These are phyloP conservation scores for Himalopsyche japonica DNA, from an alignment of 2,888 invertebrate species.

Conservation along the genomic window DNA sequence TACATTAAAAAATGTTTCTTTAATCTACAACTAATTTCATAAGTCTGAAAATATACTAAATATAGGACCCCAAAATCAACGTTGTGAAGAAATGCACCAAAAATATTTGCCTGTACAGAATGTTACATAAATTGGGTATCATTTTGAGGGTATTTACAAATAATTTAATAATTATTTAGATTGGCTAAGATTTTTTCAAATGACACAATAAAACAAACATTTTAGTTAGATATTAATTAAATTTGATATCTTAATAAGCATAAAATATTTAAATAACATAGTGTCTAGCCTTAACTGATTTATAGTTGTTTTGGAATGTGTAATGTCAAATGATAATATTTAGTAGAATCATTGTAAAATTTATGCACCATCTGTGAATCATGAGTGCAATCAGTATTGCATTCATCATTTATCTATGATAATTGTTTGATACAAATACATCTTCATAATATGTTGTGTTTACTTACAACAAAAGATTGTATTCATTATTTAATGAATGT, in stretches of 20 bases:
- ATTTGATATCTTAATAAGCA: not conserved
- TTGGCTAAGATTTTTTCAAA: not conserved
- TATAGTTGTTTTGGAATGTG: no score
- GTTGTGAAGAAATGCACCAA: conserved; percentile 37
- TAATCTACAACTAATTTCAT: not conserved
- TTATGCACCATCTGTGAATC: no score
- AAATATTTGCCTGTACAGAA: conserved; percentile 17
- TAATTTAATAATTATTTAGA: not conserved
- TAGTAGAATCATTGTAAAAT: no score
- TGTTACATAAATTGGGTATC: not conserved
- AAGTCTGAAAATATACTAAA: conserved; percentile 31
- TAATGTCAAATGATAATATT: no score
- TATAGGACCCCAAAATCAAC: conserved; percentile 28
- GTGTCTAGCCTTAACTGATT: no score
- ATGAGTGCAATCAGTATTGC: no score
- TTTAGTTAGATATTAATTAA: not conserved
- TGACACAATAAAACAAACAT: not conserved
- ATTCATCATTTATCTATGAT: no score
- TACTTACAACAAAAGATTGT: no score
- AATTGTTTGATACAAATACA: no score
- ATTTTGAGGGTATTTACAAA: not conserved
- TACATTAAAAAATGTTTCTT: not conserved
- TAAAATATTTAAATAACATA: no score
- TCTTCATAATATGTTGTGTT: no score
- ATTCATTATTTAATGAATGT: no score